Evolutionary conservation across 53 echinoderm and acorn worm species (phyloP), one percentile per base, ranked within the genome.

Genomic region (Luidia sarsii): DNA sequence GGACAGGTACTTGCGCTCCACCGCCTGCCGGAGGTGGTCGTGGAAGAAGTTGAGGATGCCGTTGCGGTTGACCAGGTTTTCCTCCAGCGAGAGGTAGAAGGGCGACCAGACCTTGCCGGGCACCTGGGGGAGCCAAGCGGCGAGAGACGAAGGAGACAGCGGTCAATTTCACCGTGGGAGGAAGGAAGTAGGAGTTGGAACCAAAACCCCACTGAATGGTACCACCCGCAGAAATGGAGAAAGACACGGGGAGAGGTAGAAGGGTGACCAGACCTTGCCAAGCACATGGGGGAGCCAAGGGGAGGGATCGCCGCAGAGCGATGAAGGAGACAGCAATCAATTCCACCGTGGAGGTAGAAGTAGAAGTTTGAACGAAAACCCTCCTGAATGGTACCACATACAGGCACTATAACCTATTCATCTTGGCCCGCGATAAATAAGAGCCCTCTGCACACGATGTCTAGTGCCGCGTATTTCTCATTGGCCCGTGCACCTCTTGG

Each of bases 11-110:
- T 87, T 91, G 18, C 84, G 37, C 53, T 94, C 94, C 22, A 94
- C 94, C 9, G 94, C 94, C 59, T 94, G 94, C 10, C 94, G 62
- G 29, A 94, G 85, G 50, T 94, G 91, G 50, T 94, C 94, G 59
- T 94, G 94, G 86, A 94, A 94, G 91, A 94, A 94, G 66, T 94
- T 94, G 55, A 94, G 74, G 30, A 94, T 83, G 15, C 94, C 94
- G 51, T 94, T 94, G 16, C 94, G 85, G 35, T 94, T 94, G 59
- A 94, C 83, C 11, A 94, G 87, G 72, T 94, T 94, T 37, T 94
- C 94, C 59, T 94, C 94, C 63, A 94, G 7, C 70, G 94, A 81
- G 18, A 94, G 79, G 67, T 91, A 94, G 73, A 94, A 94, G 1
- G 94, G 94, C 32, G 90, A 94, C 94, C 94, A 94, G 22, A 91